Evolutionary conservation across 1,140 invertebrate genomes (phyloP).

Genomic region (Campoletis sonorensis): DNA sequence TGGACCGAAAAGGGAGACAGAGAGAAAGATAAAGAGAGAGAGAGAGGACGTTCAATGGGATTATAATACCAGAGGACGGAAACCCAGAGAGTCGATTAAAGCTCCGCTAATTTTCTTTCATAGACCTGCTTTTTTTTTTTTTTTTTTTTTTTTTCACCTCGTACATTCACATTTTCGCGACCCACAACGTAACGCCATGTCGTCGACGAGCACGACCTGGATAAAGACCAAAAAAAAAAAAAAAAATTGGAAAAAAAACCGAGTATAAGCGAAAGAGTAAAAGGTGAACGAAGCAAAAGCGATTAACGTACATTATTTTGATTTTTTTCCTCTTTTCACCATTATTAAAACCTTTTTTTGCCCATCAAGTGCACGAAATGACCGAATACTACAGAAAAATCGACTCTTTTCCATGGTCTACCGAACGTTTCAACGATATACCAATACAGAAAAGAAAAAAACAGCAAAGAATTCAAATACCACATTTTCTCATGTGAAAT

Average conservation of each 20-base stretch:
- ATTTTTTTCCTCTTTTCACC: slow-evolving; percentile 29
- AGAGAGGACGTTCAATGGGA: slow-evolving; percentile 46
- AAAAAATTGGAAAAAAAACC: not conserved
- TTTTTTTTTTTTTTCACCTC: slow-evolving; percentile 31
- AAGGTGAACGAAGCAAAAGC: slow-evolving; percentile 27
- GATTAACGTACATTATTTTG: slow-evolving; percentile 45
- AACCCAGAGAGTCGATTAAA: slow-evolving; percentile 50
- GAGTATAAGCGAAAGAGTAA: not conserved
- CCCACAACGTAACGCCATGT: slow-evolving; percentile 11
- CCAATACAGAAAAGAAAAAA: not conserved
- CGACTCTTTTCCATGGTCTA: not conserved
- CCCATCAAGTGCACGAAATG: not conserved
- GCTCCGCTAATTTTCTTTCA: slow-evolving; percentile 49
- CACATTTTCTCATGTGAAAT: too few species aligned
- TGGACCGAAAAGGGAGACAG: not conserved
- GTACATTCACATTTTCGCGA: slow-evolving; percentile 42
- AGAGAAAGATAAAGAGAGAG: slow-evolving; percentile 6
- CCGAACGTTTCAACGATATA: not conserved
- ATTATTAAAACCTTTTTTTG: not conserved
- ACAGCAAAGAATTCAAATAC: not conserved
- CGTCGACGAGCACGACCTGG: slow-evolving; percentile 11
- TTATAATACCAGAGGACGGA: slow-evolving; percentile 51
- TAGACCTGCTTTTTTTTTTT: slow-evolving; percentile 27
- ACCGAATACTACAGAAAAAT: not conserved
- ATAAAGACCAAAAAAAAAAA: not conserved